Evolutionary conservation across 2,113 vertebrate genomes (phyloP), one percentile per base, ranked within the genome.

Genomic region (Ahaetulla prasina): DNA sequence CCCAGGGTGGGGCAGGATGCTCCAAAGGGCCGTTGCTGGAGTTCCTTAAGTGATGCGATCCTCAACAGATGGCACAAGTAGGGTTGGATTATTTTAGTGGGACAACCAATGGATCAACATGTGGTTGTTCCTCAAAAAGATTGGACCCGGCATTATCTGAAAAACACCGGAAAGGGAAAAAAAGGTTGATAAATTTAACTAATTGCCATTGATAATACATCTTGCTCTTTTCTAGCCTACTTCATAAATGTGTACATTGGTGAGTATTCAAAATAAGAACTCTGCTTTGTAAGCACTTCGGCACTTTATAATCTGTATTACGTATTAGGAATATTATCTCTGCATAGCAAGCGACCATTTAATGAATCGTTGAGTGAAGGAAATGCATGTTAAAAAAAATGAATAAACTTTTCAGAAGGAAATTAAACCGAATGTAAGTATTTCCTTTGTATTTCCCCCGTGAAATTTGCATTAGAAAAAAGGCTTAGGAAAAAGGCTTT

Each of bases 211-310:
- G 90, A 57, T 54, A 52, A 27, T 92, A 27, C 39, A 1, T 87
- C 30, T 35, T 14, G 4, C 90, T 94, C 94, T 39, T 88, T 8
- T 88, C 2, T 87, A 43, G 35, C 47, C 85, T 96, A 95, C 93
- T 93, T 94, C 94, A 96, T 97, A 96, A 94, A 95, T 96, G 95
- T 96, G 93, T 7, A 74, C 11, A 87, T 30, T 93, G 97, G 95
- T 96, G 96, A 7, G 27, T 53, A 95, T 95, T 97, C 95, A 80
- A 18, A 22, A 30, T 55, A 88, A 93, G 96, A 95, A 96, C 95
- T 94, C 96, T 96, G 95, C 93, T 5, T 68, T 22, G 16, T 95
- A 94, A 96, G 94, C 95, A 94, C 94, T 96, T 97, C 95, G 93
- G 30, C 23, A 92, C 80, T 93, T 93, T 91, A 94, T 88, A 95